Percentiles rank a stretch among this genome's conserved stretches.
These are phyloP conservation scores for Agrochola circellaris DNA, from an alignment of 2,888 invertebrate species.

Conservation along the genomic window DNA sequence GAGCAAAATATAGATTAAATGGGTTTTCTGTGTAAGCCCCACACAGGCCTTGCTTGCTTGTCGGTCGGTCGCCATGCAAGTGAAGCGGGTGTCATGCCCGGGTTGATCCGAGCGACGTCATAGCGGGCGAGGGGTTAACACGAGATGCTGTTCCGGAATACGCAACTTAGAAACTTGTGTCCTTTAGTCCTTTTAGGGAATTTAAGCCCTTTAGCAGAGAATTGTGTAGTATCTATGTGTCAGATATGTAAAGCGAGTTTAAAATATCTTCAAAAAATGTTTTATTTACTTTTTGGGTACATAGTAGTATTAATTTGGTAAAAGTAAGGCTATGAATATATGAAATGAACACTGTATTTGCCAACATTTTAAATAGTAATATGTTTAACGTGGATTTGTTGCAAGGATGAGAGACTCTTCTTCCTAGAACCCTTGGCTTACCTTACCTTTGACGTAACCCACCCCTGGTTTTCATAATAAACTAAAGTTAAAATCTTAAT, in stretches of 20 bases:
- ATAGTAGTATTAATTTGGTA: background rate
- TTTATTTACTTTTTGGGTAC: background rate
- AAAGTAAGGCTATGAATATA: background rate
- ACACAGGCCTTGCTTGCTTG: constrained; percentile 12
- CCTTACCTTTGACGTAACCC: background rate
- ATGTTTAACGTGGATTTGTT: background rate
- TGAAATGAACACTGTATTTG: background rate
- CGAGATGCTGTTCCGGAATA: constrained; percentile 28
- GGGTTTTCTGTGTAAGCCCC: background rate
- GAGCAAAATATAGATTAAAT: constrained; percentile 32
- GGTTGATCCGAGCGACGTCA: constrained; percentile 27
- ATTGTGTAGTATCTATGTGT: background rate
- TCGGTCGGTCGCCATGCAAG: constrained; percentile 10
- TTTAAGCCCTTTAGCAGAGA: constrained; percentile 6
- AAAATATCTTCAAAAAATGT: background rate
- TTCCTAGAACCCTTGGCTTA: background rate
- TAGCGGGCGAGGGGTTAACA: constrained; percentile 20
- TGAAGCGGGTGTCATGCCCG: constrained; percentile 3
- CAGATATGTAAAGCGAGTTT: background rate
- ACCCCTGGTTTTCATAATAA: background rate
- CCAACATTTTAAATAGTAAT: background rate
- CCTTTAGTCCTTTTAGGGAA: background rate
- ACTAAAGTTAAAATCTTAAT: background rate
- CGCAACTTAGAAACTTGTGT: constrained; percentile 23
- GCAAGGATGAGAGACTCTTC: background rate